Base-by-base conservation (phyloP, 2,797 vertebrate species). In the Glyptemys insculpta region DNA sequence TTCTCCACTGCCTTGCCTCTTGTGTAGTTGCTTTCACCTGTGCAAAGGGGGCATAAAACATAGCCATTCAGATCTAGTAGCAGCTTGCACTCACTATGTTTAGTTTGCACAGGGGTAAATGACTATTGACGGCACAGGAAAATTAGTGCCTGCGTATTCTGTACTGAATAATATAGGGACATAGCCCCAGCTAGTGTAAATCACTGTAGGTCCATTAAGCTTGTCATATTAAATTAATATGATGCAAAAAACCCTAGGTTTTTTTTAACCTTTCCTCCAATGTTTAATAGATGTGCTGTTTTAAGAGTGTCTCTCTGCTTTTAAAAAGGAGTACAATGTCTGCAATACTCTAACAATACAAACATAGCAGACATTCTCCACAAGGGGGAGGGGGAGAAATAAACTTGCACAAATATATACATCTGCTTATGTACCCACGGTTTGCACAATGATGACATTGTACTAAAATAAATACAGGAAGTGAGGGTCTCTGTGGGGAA, bases 331-430 rank as follows among this genome's bases (percentile, higher is more conserved):
- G 85, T 90, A 92, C 37, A 5, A 11, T 83, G 31, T 89, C 85
- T 88, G 49, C 49, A 89, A n/a, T 94, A 37, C 93, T 96, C 92
- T 91, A 86, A 95, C 94, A 94, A 95, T 83, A 89, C 52, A 74
- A 44, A 74, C 41, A 44, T 74, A 25, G 21, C 21, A 44, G 21
- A 44, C 12, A 12, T 41, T 41, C 21, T 74, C 72, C 23, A 44
- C 23, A 74, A 74, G 23, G 41, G 23, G 41, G 10, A 18, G 9
- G 12, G 12, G 37, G 37, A 44, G 5, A 44, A 74, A n/a, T 65
- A 16, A 74, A 27, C 25, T 74, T 44, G 23, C 21, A 74, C 41
- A 74, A 6, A 44, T 44, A 44, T 74, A 25, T 6, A 4, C 41
- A 74, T 44, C 37, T 44, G 34, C 16, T 65, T 65, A n/a, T 19